phyloP scores from a whole-genome alignment of 2,113 vertebrate genomes.

The Trinectes maculatus region DNA sequence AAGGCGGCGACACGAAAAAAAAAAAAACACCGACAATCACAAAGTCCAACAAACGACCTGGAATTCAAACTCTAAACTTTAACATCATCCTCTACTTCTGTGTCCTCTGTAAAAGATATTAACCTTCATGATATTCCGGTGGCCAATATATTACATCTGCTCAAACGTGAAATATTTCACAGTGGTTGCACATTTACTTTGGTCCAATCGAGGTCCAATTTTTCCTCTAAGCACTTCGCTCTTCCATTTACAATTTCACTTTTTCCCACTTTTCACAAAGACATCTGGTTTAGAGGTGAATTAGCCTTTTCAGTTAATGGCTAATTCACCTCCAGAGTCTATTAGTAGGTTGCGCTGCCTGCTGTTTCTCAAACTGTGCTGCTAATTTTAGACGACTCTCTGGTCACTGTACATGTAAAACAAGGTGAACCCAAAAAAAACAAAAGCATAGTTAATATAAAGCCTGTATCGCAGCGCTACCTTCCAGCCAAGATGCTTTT shows the following conservation, averaged over 20 bases:
- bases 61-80: background rate
- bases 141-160: background rate
- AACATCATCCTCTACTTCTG: background rate
- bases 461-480: slow-evolving; percentile 1
- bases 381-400: slow-evolving; percentile 75
- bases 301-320: slow-evolving; percentile 74
- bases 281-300: slow-evolving; percentile 75
- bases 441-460: slow-evolving; percentile 38
- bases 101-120: background rate
- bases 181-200: background rate
- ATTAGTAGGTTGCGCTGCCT: slow-evolving; percentile 69
- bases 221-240: slow-evolving; percentile 1
- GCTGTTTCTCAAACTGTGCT: slow-evolving; percentile 73
- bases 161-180: background rate
- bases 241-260: slow-evolving; percentile 46
- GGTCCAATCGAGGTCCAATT: slow-evolving; percentile 17
- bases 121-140: background rate
- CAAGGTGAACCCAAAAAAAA: slow-evolving; percentile 74
- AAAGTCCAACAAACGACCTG: background rate
- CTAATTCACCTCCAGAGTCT: slow-evolving; percentile 78
- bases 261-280: slow-evolving; percentile 62
- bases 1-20: background rate
- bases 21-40: background rate
- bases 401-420: slow-evolving; percentile 51
- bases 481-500: background rate